Base-by-base conservation (phyloP, 2,797 vertebrate genomes). In the Pangasius krempfi region DNA sequence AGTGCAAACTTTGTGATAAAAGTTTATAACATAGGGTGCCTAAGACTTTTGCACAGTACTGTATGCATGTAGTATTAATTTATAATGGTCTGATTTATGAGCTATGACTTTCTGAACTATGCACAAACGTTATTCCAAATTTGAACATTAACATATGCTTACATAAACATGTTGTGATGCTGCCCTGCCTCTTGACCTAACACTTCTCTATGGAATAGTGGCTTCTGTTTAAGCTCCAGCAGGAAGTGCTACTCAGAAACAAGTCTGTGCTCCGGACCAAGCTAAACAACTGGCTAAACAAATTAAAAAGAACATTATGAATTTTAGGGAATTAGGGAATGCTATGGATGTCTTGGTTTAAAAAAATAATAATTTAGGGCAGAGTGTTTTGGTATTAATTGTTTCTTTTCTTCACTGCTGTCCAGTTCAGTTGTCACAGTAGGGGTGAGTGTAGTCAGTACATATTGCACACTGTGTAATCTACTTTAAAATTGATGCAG, bases 231-330 rank as follows among this genome's bases (percentile, higher is more conserved):
- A 76, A 14, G 25, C 72, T 75, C 22, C 22, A 73, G 70, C 37
- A 73, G 70, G 37, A 40, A 73, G 37, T 44, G 70, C 37, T 73
- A 4, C 18, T 40, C 37, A 73, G 33, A 12, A n/a, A 47, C 4
- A 4, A 47, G 40, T 0, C 33, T 37, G 18, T 7, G 16, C 33
- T 18, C 4, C 4, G 37, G 33, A 70, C 16, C 60, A 68, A 68
- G 66, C n/a, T n/a, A n/a, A n/a, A n/a, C n/a, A n/a, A n/a, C n/a
- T n/a, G n/a, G 5, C 14, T 68, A 6, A 70, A 13, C 8, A 60
- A 60, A 60, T 0, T 3, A 40, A 40, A 40, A 62, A 96, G 18
- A 78, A 20, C 2, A 4, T 79, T 2, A 16, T 52, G 14, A 8
- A 30, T 16, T 30, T 78, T 52, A 47, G 47, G 47, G 47, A 37